phyloP scores from a whole-genome alignment of 2,113 vertebrate species.

The Chionis minor region DNA sequence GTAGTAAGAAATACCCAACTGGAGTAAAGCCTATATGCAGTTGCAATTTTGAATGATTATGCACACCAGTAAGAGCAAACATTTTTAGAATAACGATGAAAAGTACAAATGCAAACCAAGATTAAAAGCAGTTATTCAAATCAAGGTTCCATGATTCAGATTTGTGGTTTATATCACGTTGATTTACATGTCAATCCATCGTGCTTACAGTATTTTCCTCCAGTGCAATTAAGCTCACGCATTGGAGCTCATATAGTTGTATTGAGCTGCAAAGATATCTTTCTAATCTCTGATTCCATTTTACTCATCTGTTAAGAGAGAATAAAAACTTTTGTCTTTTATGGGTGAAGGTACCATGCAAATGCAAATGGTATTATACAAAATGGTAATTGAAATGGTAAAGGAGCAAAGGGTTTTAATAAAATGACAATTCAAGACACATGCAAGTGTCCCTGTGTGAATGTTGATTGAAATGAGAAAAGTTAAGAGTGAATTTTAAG shows the following conservation, averaged over 20 bases:
- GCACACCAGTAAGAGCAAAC: background rate
- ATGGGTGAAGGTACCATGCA: slow-evolving; percentile 27
- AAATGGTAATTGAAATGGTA: slow-evolving; percentile 36
- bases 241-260: background rate
- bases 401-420: slow-evolving; percentile 37
- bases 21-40: background rate
- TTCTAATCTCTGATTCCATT: slow-evolving; percentile 24
- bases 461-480: slow-evolving; percentile 25
- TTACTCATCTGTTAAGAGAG: slow-evolving; percentile 20
- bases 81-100: slow-evolving; percentile 13
- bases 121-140: slow-evolving; percentile 18
- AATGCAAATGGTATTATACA: slow-evolving; percentile 48
- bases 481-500: slow-evolving; percentile 52
- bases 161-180: slow-evolving; percentile 22
- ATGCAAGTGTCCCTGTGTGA: slow-evolving; percentile 3
- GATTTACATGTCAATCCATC: slow-evolving; percentile 8
- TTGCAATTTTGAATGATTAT: background rate
- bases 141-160: background rate
- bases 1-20: background rate
- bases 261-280: background rate
- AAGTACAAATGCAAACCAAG: background rate
- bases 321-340: slow-evolving; percentile 49
- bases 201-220: background rate
- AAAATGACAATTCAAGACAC: slow-evolving; percentile 42
- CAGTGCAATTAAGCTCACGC: background rate